Percentiles rank a stretch among this genome's conserved stretches.
Conservation (phyloP, 2,888 invertebrate species). For the Epiblema foenella region DNA sequence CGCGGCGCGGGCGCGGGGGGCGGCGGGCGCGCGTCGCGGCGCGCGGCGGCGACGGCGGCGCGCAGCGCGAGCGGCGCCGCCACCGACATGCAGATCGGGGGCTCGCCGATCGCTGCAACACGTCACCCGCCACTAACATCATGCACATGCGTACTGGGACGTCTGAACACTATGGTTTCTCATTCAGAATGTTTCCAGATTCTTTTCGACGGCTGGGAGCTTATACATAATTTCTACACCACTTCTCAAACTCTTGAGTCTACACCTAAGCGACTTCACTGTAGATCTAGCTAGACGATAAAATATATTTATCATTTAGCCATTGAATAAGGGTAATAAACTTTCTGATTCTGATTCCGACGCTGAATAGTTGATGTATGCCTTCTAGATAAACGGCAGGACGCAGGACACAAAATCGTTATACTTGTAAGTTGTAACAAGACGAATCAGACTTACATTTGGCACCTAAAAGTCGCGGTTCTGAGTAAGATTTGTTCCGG, state of each 20-base stretch:
- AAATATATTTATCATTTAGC: too few relatives aligned
- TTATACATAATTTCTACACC: too few relatives aligned
- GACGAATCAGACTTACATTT: conserved; percentile 62
- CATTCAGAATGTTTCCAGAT: too few relatives aligned
- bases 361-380: too few relatives aligned
- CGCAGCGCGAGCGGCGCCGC: conserved; percentile 12
- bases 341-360: too few relatives aligned
- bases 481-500: conserved; percentile 81
- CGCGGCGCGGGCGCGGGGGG: not conserved
- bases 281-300: too few relatives aligned
- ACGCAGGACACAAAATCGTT: too few relatives aligned
- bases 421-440: not conserved
- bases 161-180: not conserved
- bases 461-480: conserved; percentile 81
- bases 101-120: conserved; percentile 8
- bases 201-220: too few relatives aligned
- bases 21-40: not conserved
- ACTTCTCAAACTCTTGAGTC: too few relatives aligned
- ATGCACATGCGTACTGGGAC: not conserved
- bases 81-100: conserved; percentile 13
- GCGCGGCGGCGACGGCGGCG: not conserved
- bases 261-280: too few relatives aligned
- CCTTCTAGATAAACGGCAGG: too few relatives aligned
- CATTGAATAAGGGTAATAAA: too few relatives aligned
- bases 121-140: not conserved